These are phyloP conservation scores for Syrmaticus mikado DNA, from an alignment of 2,113 vertebrate species.

Conservation along the genomic window DNA sequence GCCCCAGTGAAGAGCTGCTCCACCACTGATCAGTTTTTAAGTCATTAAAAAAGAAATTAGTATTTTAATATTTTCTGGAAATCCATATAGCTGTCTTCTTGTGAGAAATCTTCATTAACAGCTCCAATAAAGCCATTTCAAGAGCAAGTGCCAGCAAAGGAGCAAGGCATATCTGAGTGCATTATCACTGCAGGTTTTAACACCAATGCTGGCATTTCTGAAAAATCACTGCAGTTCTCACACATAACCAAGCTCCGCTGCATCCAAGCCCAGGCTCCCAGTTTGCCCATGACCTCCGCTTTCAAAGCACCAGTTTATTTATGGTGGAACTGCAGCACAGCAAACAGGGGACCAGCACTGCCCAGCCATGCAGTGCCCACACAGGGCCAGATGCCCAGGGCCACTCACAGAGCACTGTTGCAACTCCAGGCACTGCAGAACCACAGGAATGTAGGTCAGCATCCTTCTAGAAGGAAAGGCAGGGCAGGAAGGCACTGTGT, in stretches of 20 bases:
- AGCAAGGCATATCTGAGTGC: neutral
- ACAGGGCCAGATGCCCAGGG: neutral
- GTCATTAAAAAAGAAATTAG: neutral
- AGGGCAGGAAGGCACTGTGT: neutral
- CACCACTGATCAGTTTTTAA: neutral
- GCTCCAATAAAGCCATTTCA: neutral
- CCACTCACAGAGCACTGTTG: neutral
- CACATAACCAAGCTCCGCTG: conserved; percentile 39
- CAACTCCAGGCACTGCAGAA: accelerated
- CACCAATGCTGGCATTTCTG: neutral
- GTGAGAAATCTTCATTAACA: neutral
- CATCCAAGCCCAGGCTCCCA: neutral
- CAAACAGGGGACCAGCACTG: too few species aligned
- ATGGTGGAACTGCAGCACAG: conserved; percentile 49
- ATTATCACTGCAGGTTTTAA: neutral
- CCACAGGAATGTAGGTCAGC: neutral
- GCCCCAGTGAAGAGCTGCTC: neutral
- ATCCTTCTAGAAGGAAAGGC: too few species aligned
- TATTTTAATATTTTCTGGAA: neutral
- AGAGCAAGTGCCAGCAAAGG: neutral
- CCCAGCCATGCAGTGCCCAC: too few species aligned
- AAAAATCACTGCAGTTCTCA: neutral
- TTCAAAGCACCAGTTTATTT: conserved; percentile 42
- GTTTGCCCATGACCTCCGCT: neutral
- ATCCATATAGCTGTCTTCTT: neutral